Evolutionary conservation across 1,140 invertebrate genomes (phyloP).

Genomic region (Copidosoma floridanum): DNA sequence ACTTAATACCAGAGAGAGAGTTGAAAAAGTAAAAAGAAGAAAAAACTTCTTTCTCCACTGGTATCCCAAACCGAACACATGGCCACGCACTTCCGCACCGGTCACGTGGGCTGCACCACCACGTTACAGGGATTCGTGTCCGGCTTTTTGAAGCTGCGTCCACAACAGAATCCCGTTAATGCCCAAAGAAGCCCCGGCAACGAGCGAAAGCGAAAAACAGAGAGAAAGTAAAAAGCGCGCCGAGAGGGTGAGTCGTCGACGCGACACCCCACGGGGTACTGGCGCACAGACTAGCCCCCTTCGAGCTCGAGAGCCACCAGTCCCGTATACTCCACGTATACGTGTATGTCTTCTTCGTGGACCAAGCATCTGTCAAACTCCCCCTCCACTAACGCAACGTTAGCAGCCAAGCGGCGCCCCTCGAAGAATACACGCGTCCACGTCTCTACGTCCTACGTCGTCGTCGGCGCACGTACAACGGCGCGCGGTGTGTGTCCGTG

Average conservation of each 20-base stretch:
- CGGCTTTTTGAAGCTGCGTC: not conserved
- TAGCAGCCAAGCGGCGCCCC: no score
- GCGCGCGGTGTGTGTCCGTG: not conserved
- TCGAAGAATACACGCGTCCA: slow-evolving; percentile 5
- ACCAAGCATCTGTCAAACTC: slow-evolving; percentile 52
- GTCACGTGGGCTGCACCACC: not conserved
- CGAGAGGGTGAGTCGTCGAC: slow-evolving; percentile 18
- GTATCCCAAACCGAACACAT: not conserved
- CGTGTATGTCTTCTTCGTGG: slow-evolving; percentile 47
- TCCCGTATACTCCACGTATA: slow-evolving; percentile 6
- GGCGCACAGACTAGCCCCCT: slow-evolving; percentile 11
- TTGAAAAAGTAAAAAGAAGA: no score
- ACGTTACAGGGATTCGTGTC: not conserved
- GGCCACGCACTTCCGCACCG: no score
- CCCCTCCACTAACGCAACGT: no score
- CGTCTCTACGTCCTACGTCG: no score
- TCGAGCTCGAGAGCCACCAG: not conserved
- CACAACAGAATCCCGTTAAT: no score
- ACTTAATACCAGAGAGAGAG: no score
- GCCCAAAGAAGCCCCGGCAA: no score
- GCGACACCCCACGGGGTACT: slow-evolving; percentile 49
- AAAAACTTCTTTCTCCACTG: not conserved
- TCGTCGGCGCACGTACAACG: not conserved
- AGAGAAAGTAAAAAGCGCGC: not conserved
- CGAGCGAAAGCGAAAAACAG: no score